Conservation (phyloP, 2,797 vertebrate genomes). For the Sebastes reedi region DNA sequence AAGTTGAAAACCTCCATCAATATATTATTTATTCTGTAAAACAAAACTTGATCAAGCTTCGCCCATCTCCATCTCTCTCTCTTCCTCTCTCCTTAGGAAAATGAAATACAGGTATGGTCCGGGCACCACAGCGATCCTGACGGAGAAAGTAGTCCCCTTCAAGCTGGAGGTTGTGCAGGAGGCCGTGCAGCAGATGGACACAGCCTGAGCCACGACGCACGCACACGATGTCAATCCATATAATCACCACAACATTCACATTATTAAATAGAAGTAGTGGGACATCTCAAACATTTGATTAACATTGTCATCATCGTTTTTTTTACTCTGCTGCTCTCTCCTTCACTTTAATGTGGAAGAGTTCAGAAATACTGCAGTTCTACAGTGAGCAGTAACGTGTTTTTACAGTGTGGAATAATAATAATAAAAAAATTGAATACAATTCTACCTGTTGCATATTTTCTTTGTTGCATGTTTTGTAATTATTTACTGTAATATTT, state of each 20-base stretch:
- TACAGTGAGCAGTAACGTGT: background rate
- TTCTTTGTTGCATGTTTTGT: background rate
- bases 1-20: background rate
- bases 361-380: background rate
- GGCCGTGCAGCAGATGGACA: slow-evolving; percentile 74
- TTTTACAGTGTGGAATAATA: background rate
- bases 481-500: background rate
- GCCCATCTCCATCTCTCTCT: background rate
- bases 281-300: background rate
- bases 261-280: background rate
- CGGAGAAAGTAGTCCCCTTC: slow-evolving; percentile 65
- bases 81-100: slow-evolving; percentile 47
- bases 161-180: slow-evolving; percentile 76
- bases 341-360: background rate
- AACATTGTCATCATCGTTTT: background rate
- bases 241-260: too few species aligned
- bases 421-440: too few species aligned
- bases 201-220: slow-evolving; percentile 36
- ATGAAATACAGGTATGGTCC: slow-evolving; percentile 69
- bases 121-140: slow-evolving; percentile 68
- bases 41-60: background rate
- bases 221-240: background rate
- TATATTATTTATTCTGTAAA: background rate
- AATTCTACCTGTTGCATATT: background rate
- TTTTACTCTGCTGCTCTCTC: slow-evolving; percentile 1